Conservation (phyloP, 2,888 invertebrate species). For the Microctonus aethiopoides region DNA sequence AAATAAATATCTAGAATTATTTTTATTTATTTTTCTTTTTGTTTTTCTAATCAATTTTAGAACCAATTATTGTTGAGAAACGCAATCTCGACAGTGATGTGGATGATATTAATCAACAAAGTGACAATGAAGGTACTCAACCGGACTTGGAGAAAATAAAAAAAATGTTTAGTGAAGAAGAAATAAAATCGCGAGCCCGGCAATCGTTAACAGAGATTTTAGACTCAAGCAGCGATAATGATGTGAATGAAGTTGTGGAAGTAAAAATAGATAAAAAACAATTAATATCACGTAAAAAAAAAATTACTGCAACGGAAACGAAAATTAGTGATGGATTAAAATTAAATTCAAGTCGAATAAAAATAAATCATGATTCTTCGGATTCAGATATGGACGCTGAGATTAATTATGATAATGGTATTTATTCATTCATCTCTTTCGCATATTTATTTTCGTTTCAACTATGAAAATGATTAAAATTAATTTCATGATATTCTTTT, state of each 20-base stretch:
- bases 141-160: slow-evolving; percentile 18
- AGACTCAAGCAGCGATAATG: slow-evolving; percentile 26
- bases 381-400: slow-evolving; percentile 48
- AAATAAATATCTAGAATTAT: slow-evolving; percentile 9
- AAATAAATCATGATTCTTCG: slow-evolving; percentile 42
- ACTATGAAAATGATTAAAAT: background rate
- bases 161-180: slow-evolving; percentile 21
- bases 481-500: too few species aligned
- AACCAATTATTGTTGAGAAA: slow-evolving; percentile 39
- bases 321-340: slow-evolving; percentile 13
- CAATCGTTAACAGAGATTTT: background rate
- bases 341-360: slow-evolving; percentile 40
- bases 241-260: background rate
- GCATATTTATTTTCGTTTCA: background rate
- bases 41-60: slow-evolving; percentile 60
- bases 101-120: slow-evolving; percentile 24
- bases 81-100: slow-evolving; percentile 13
- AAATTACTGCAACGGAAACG: slow-evolving; percentile 25
- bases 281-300: background rate
- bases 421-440: background rate
- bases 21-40: slow-evolving; percentile 21
- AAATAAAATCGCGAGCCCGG: background rate
- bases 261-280: background rate
- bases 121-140: slow-evolving; percentile 15
- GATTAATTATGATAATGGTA: slow-evolving; percentile 22